Conservation (phyloP, 2,113 vertebrate species). For the Gasterosteus nipponicus region DNA sequence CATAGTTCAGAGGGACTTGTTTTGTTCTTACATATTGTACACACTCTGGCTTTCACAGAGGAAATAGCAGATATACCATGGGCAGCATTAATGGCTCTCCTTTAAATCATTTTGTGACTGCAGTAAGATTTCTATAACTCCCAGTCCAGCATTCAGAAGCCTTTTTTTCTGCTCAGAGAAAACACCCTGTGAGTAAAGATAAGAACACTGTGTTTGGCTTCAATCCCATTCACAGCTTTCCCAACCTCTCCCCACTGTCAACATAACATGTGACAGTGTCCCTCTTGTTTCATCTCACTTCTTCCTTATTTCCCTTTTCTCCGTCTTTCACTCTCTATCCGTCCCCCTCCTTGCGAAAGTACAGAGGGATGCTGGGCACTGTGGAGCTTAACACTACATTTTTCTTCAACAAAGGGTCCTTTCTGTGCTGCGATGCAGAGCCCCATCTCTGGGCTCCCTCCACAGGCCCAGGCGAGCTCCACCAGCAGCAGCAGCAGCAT, state of each 20-base stretch:
- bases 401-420: constrained; percentile 67
- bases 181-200: constrained; percentile 55
- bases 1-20: constrained; percentile 9
- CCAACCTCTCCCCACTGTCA: constrained; percentile 37
- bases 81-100: constrained; percentile 28
- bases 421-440: constrained; percentile 66
- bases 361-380: constrained; percentile 55
- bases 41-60: constrained; percentile 3
- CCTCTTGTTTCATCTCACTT: constrained; percentile 2
- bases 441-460: constrained; percentile 58
- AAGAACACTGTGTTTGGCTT: constrained; percentile 29
- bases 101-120: constrained; percentile 25
- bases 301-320: not conserved
- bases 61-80: constrained; percentile 19
- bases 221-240: constrained; percentile 16
- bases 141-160: constrained; percentile 18
- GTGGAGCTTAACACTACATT: constrained; percentile 58
- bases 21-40: constrained; percentile 30
- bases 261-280: constrained; percentile 16
- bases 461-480: constrained; percentile 44
- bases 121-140: constrained; percentile 40
- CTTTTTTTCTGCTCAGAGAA: constrained; percentile 45
- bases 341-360: constrained; percentile 32
- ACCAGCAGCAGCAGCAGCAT: constrained; percentile 64
- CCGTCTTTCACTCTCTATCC: constrained; percentile 26